These are phyloP conservation scores for Pao palembangensis DNA, from an alignment of 2,113 vertebrate genomes.

Conservation along the genomic window DNA sequence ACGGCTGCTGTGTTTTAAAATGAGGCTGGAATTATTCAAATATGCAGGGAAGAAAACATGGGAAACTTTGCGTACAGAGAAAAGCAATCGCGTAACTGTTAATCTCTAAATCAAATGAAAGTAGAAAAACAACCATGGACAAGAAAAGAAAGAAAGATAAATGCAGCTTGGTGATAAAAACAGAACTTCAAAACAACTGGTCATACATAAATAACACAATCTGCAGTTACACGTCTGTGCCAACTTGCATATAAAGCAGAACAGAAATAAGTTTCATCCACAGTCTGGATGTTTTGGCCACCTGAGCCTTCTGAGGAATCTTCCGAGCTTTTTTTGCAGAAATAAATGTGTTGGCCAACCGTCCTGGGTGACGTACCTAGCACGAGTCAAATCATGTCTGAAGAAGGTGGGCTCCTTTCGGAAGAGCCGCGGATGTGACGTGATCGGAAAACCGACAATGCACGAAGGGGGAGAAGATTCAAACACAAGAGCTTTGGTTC, in stretches of 20 bases:
- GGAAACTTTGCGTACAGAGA: too few species aligned
- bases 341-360: slow-evolving; percentile 4
- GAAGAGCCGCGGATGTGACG: background rate
- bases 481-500: too few species aligned
- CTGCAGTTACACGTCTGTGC: background rate
- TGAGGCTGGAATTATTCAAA: too few species aligned
- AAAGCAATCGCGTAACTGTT: too few species aligned
- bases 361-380: background rate
- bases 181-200: too few species aligned
- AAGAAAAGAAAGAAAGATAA: too few species aligned
- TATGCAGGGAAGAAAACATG: too few species aligned
- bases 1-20: too few species aligned
- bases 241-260: background rate
- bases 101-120: too few species aligned
- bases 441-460: background rate
- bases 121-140: too few species aligned
- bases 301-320: slow-evolving; percentile 5
- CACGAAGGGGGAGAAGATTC: background rate
- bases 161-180: too few species aligned
- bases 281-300: slow-evolving; percentile 2
- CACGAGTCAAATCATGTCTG: slow-evolving; percentile 2
- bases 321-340: slow-evolving; percentile 5
- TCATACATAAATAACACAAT: background rate
- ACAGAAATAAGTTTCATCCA: background rate
- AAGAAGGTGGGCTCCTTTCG: background rate